Evolutionary conservation across 2,113 vertebrate species (phyloP), one percentile per base, ranked within the genome.

Genomic region (Perca fluviatilis): DNA sequence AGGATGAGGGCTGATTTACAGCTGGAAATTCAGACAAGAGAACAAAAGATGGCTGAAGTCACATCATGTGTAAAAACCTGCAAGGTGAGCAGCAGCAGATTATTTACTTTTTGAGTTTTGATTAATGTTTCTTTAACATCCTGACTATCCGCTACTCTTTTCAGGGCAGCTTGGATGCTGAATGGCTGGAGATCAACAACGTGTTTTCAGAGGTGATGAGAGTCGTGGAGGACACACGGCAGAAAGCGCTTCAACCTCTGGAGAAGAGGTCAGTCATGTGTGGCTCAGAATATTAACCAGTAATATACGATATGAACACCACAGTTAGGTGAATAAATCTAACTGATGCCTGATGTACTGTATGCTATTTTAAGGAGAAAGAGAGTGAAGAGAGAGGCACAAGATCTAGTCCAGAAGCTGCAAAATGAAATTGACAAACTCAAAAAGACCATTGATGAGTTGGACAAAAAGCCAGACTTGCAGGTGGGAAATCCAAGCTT

Each of bases 81-180:
- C 60, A 67, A 89, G 85, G 94, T 94, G 58, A 78, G 73, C 19
- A 6, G 25, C 2, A 21, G 23, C 15, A 2, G 4, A 25, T 50
- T 25, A 4, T 50, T 33, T 10, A 0, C 0, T 3, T 33, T 19
- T n/a, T 27, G 16, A n/a, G 7, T 47, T 60, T 51, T 61, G 0
- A 21, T 54, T 18, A 0, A 25, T 18, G 7, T 36, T 9, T 58
- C 0, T 66, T 33, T 49, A n/a, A 46, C 40, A 0, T 30, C 1
- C 21, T 57, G 0, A 4, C 0, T 12, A 2, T 23, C 3, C 8
- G 1, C 71, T n/a, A 1, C 0, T 13, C 2, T 14, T 60, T 74
- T 66, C 69, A 95, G 94, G 61, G n/a, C 15, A 47, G 19, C 60
- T 77, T 95, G 79, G 82, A 94, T 2, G 19, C 49, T 1, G 92